Conservation (phyloP, 2,797 vertebrate genomes). For the Crenuchus spilurus region DNA sequence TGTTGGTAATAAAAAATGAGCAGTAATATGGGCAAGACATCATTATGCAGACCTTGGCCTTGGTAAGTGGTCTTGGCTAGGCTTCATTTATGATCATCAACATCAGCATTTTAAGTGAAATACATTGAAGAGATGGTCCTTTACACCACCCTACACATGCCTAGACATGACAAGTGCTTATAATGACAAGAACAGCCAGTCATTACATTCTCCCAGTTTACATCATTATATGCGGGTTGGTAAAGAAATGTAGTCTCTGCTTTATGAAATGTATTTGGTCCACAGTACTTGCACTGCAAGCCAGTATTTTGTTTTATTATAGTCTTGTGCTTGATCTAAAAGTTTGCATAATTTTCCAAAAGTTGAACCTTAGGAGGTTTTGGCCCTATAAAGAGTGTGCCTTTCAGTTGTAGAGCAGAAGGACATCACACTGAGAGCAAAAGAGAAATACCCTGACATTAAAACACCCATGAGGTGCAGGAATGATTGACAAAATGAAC, state of each 20-base stretch:
- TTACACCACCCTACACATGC: not conserved
- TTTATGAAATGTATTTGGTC: slow-evolving; percentile 46
- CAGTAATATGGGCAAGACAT: not conserved
- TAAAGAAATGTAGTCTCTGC: slow-evolving; percentile 15
- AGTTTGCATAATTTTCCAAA: slow-evolving; percentile 50
- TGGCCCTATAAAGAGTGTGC: slow-evolving; percentile 43
- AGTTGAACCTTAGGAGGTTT: slow-evolving; percentile 27
- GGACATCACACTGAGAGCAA: slow-evolving; percentile 27
- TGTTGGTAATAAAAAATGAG: slow-evolving; percentile 16
- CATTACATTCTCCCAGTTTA: not conserved
- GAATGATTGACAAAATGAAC: slow-evolving; percentile 35
- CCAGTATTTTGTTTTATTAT: slow-evolving; percentile 9
- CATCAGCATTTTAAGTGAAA: slow-evolving; percentile 2
- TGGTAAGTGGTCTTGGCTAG: not conserved
- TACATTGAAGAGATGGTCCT: slow-evolving; percentile 1
- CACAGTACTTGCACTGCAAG: slow-evolving; percentile 30
- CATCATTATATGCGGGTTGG: slow-evolving; percentile 9
- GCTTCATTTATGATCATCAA: not conserved
- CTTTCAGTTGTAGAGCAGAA: slow-evolving; percentile 26
- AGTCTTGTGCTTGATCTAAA: slow-evolving; percentile 58
- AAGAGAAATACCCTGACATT: slow-evolving; percentile 46
- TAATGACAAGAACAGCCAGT: not conserved
- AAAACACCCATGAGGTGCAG: slow-evolving; percentile 35
- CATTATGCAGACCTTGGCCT: not conserved
- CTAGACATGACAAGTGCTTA: not conserved